Evolutionary conservation across 2,797 vertebrate species (phyloP), one percentile per base, ranked within the genome.

Genomic region (Scolopax rusticola): DNA sequence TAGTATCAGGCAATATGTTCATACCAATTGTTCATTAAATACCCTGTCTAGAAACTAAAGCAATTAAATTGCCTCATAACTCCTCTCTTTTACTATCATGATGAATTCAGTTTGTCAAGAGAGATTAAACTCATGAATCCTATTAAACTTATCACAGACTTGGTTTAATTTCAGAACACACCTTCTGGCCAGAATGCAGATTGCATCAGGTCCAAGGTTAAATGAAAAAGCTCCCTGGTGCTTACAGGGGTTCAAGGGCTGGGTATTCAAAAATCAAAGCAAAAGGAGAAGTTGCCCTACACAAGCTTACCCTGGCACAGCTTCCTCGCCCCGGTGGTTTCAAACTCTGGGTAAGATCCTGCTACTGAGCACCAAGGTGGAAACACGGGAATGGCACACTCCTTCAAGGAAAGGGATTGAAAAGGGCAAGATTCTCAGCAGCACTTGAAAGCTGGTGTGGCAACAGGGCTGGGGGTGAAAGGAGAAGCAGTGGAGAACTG

Each of bases 51-150:
- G 33, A 83, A 87, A 81, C 36, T 53, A 38, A 80, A 92, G 40
- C 50, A 90, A 61, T 47, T 73, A 70, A 80, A 96, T 92, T 85
- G 51, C 61, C 16, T n/a, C 16, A 41, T 77, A 91, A 89, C 57
- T 24, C 71, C 57, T 81, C n/a, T 64, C 82, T 89, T 91, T 81
- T 77, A 47, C 53, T 80, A 53, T 87, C 48, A 60, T 23, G 53
- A 81, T 41, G 38, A 90, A 87, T 77, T 85, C 50, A 64, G 84
- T 93, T 93, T 87, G 61, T 67, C 89, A 79, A 64, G 53, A 93
- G 63, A 90, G 68, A 94, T 93, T 94, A 91, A 93, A 77, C 60
- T 79, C 56, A 64, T 80, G 41, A 93, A 90, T 84, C 48, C 33
- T n/a, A 83, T 71, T 80, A 89, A 85, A 90, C 7, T 50, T 69